A percentile compares a stretch with the other conserved stretches of the same genome.
These are phyloP conservation scores for Drosophila mauritiana DNA, from an alignment of 1,140 invertebrate genomes.

Conservation along the genomic window DNA sequence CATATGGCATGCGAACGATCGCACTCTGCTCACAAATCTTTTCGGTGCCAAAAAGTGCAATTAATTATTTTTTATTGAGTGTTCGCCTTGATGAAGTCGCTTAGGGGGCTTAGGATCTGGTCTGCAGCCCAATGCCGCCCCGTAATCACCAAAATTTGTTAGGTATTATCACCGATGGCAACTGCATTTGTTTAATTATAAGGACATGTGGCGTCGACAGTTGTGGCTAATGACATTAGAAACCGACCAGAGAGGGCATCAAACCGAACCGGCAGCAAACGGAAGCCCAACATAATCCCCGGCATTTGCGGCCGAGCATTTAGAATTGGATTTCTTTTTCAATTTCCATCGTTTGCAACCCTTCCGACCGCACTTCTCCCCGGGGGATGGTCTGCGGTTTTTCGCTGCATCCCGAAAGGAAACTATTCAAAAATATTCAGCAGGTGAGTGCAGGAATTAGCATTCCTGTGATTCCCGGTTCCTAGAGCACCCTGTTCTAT, in stretches of 20 bases:
- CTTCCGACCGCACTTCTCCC: constrained; percentile 12
- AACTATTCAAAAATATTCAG: constrained; percentile 16
- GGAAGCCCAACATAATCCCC: constrained; percentile 67
- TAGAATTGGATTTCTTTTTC: constrained; percentile 44
- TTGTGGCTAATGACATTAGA: constrained; percentile 77
- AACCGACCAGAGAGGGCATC: constrained; percentile 20
- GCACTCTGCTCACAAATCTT: constrained; percentile 21
- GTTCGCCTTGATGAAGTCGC: constrained; percentile 28
- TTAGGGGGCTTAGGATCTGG: background rate
- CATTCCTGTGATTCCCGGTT: constrained; percentile 4
- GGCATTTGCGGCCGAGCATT: constrained; percentile 66
- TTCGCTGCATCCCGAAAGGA: constrained; percentile 24
- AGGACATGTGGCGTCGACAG: constrained; percentile 81
- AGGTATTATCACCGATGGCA: constrained; percentile 66
- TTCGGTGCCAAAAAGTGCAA: constrained; percentile 70
- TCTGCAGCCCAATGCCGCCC: background rate
- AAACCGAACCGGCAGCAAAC: constrained; percentile 39
- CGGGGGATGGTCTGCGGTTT: constrained; percentile 47
- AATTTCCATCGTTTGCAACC: constrained; percentile 19
- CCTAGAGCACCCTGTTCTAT: constrained; percentile 1
- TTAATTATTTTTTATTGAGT: constrained; percentile 82
- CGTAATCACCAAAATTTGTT: constrained; percentile 74
- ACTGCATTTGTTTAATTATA: constrained; percentile 73
- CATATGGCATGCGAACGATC: constrained; percentile 55
- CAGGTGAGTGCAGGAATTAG: constrained; percentile 28